Percentiles rank a stretch among this genome's conserved stretches.
Evolutionary conservation across 2,797 vertebrate species (phyloP).

Genomic region (Enteromius viviparus): DNA sequence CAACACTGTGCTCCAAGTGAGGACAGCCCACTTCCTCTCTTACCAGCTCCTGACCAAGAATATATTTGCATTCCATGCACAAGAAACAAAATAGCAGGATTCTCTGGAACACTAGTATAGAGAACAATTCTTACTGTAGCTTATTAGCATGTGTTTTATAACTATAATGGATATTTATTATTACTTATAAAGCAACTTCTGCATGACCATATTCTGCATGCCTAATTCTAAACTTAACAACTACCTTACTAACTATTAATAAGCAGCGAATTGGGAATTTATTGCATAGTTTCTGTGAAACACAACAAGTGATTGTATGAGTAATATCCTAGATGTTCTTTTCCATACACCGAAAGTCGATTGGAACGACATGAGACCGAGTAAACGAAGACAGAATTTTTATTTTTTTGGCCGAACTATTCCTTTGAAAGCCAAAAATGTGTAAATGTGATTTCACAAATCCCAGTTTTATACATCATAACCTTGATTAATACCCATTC

Average conservation of each 20-base stretch:
- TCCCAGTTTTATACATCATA: slow-evolving; percentile 42
- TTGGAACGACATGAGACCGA: not conserved
- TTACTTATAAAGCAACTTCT: too few species aligned
- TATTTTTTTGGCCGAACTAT: not conserved
- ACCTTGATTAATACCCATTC: slow-evolving; percentile 62
- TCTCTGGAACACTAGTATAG: not conserved
- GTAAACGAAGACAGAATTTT: not conserved
- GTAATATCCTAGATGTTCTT: not conserved
- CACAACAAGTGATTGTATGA: not conserved
- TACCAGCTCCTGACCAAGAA: slow-evolving; percentile 38
- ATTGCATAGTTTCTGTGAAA: not conserved
- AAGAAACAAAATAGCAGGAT: not conserved
- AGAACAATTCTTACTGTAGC: not conserved
- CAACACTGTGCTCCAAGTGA: slow-evolving; percentile 45
- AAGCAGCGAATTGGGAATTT: too few species aligned
- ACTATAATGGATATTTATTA: too few species aligned
- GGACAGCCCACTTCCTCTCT: slow-evolving; percentile 59
- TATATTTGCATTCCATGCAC: slow-evolving; percentile 35
- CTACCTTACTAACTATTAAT: too few species aligned
- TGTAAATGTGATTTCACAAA: slow-evolving; percentile 37
- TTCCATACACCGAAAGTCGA: not conserved
- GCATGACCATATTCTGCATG: too few species aligned
- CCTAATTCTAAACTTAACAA: too few species aligned
- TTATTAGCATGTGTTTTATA: not conserved
- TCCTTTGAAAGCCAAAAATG: slow-evolving; percentile 10